Evolutionary conservation across 37 sponge, comb jelly and placozoan species (phyloP), one percentile per base, ranked within the genome.

Genomic region (Geodia barretti): DNA sequence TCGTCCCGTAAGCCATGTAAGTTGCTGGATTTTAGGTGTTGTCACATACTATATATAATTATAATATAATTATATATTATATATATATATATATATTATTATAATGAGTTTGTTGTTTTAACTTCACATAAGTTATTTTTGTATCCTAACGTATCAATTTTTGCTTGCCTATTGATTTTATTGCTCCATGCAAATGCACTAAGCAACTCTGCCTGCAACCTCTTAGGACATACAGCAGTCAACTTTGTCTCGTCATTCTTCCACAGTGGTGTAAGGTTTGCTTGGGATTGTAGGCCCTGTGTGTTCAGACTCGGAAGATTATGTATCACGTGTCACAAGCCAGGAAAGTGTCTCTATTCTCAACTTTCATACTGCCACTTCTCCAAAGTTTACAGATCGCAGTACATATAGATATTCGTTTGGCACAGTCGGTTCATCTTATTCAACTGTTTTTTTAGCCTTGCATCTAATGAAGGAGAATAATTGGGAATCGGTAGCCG

Each of bases 241-340:
- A 40, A 20, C 20, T 81, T 72, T 39, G 28, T 81, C 11, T 25
- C 59, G 29, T 8, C 31, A 23, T 24, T 72, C 1, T 7, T 77
- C 21, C 36, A 75, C 75, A 75, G 61, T 58, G 61, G 20, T 25
- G 24, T 25, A 17, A 42, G 14, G 21, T 2, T 59, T 30, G 60
- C 34, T n/a, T 4, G 80, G 80, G 26, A 79, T 79, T 30, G 60
- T 79, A 28, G 80, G 80, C 8, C 80, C 80, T 31, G 47, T 35
- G 40, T 79, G 80, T 58, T 79, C 80, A 1, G 34, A n/a, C 0
- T 67, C 80, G 17, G 54, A 68, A 41, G 8, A 38, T 20, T 1
- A 31, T 0, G 36, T 79, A 14, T 54, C 69, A 25, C 0, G 69
- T 14, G 1, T 79, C 3, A 79, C 43, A n/a, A 69, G 54, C 41